Evolutionary conservation across 2,113 vertebrate species (phyloP), one percentile per base, ranked within the genome.

Genomic region (Hippocampus mohnikei): DNA sequence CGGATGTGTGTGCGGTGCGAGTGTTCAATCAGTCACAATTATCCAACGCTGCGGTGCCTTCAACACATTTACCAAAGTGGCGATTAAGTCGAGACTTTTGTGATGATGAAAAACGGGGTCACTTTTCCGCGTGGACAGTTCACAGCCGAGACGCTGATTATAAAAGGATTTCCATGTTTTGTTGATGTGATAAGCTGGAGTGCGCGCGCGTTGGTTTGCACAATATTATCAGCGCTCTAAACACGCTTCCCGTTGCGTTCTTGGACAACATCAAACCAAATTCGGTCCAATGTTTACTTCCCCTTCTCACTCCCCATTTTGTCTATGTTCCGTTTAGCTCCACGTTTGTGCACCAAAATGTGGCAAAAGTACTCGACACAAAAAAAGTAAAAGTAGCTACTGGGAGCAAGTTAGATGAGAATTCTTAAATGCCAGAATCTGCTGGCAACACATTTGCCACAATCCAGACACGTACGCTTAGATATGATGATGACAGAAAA

Each of bases 131-230:
- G 53, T 46, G 25, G 20, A 61, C 62, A 40, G 50, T 42, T 58
- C 61, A 69, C 68, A 21, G 55, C 77, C 53, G 21, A 52, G 18
- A 61, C 71, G 56, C 25, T 53, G 50, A 75, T 74, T 77, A 67
- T 83, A 87, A 87, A 79, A 85, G 87, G 79, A 88, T 91, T 87
- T 84, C 9, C 77, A 41, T 74, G 23, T 78, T 81, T 77, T 78
- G 74, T 82, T 88, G 89, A 89, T 91, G 73, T 79, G 79, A 89
- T 88, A 80, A 61, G 62, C 80, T 82, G 79, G 44, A 78, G 58
- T 42, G 66, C 62, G 53, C 27, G 65, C 56, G 62, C 15, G 44
- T 52, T 25, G 52, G 69, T 75, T 87, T 76, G 71, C 61, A n/a
- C 41, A 81, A 78, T 61, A 67, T 69, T 70, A 70, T 75, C 68